phyloP scores from a whole-genome alignment of 2,888 invertebrate genomes.

The Napeogenes sylphis region DNA sequence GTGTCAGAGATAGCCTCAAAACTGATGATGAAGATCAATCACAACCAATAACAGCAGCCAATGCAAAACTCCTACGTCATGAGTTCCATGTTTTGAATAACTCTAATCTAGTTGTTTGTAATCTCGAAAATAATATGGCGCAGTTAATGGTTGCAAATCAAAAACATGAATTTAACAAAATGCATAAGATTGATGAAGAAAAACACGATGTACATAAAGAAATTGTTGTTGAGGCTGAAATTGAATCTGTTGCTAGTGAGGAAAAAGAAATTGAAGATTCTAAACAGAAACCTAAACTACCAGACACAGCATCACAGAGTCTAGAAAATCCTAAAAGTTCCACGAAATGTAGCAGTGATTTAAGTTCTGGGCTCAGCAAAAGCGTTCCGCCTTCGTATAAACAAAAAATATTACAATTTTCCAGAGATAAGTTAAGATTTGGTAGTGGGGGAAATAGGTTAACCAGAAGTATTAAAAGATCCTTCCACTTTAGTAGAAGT shows the following conservation, averaged over 20 bases:
- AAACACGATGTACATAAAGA: conserved; percentile 48
- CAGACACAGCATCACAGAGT: conserved; percentile 69
- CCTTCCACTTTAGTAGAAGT: conserved; percentile 69
- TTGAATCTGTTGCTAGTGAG: conserved; percentile 28
- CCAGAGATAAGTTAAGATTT: conserved; percentile 68
- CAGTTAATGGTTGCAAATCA: conserved; percentile 63
- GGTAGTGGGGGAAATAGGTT: conserved; percentile 68
- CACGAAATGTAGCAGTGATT: conserved; percentile 63
- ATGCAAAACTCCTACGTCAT: conserved; percentile 67
- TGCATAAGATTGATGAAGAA: conserved; percentile 71
- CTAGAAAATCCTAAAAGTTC: conserved; percentile 68
- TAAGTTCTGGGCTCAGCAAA: conserved; percentile 67
- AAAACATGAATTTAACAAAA: conserved; percentile 61
- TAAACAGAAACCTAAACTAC: conserved; percentile 56
- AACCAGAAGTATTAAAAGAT: conserved; percentile 71
- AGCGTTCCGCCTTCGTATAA: conserved; percentile 75
- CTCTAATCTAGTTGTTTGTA: conserved; percentile 70
- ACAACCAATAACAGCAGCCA: conserved; percentile 66
- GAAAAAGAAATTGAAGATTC: conserved; percentile 41
- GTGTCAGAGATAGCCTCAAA: conserved; percentile 70
- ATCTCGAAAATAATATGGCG: conserved; percentile 72
- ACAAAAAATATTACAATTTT: conserved; percentile 71
- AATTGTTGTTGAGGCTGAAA: conserved; percentile 36
- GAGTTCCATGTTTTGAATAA: conserved; percentile 72
- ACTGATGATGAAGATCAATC: conserved; percentile 73